A percentile compares a stretch with the other conserved stretches of the same genome.
Conservation (phyloP, 2,797 vertebrate genomes). For the Pangasius djambal region DNA sequence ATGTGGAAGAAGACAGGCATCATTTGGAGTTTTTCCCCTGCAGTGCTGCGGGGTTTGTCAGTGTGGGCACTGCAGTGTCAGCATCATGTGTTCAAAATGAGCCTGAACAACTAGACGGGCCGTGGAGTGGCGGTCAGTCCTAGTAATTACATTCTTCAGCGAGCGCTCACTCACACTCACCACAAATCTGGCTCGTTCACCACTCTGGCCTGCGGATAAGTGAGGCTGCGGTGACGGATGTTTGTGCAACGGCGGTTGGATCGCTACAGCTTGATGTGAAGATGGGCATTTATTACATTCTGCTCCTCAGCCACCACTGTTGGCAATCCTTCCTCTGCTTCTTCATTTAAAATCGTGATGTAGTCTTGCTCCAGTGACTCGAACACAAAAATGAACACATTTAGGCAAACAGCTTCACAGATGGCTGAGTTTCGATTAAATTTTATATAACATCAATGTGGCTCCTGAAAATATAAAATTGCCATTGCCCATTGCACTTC, state of each 20-base stretch:
- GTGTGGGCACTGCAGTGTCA: slow-evolving; percentile 65
- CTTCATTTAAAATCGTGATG: slow-evolving; percentile 16
- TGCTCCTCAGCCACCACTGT: not conserved
- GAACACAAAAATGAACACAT: slow-evolving; percentile 18
- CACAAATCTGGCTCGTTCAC: slow-evolving; percentile 42
- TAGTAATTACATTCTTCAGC: slow-evolving; percentile 68
- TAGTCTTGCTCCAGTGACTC: not conserved
- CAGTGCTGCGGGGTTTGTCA: slow-evolving; percentile 65
- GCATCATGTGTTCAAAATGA: slow-evolving; percentile 64
- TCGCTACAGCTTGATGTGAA: slow-evolving; percentile 4
- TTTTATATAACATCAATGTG: not conserved
- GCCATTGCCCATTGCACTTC: not conserved
- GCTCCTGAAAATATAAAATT: slow-evolving; percentile 18
- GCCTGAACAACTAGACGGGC: slow-evolving; percentile 61
- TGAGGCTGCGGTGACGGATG: slow-evolving; percentile 10
- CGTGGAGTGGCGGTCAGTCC: slow-evolving; percentile 64
- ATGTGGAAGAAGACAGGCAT: slow-evolving; percentile 54
- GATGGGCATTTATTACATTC: slow-evolving; percentile 7
- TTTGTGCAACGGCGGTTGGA: not conserved
- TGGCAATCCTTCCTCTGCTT: not conserved
- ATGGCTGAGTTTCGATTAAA: slow-evolving; percentile 24
- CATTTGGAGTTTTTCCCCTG: slow-evolving; percentile 65
- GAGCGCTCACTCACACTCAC: slow-evolving; percentile 49
- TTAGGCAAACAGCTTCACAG: slow-evolving; percentile 17
- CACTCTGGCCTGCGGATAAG: slow-evolving; percentile 17